Evolutionary conservation across 2,888 invertebrate species (phyloP), one percentile per base, ranked within the genome.

Genomic region (Drosophila anceps): DNA sequence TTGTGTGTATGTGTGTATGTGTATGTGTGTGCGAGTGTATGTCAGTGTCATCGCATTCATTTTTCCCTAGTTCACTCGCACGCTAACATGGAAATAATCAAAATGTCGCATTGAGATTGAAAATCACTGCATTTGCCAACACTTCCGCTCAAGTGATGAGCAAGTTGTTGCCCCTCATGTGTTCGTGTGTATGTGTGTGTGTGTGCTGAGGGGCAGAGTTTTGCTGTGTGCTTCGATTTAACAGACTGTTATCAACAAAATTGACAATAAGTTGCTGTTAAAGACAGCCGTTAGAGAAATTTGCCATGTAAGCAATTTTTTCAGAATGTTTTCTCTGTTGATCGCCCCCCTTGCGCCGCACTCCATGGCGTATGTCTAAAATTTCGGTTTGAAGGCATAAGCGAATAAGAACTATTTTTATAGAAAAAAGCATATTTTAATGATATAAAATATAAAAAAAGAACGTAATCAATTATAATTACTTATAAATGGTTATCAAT

Each of bases 181-280:
- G 39, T 41, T 20, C 48, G 37, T 51, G 33, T 71, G 29, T 65
- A 33, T 48, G 35, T 55, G 33, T 54, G 33, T 67, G 41, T 33
- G 53, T 58, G 44, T 60, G 18, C 20, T 4, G 50, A 31, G 10
- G 24, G 29, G 29, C 29, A 50, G 31, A 10, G 29, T 18, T 6
- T 6, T 12, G 20, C 33, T 37, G 48, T 65, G 46, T 41, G 69
- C 44, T 50, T 54, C 61, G 70, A 71, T 58, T 72, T 77, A 73
- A 68, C 73, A 73, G 82, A 77, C 57, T 88, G 85, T 88, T 84
- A 84, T 85, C 90, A 88, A 77, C 77, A 80, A 90, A 85, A 90
- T 90, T 89, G 82, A 87, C 88, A 84, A 84, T 89, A 88, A 84
- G 90, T 81, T 88, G 84, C 86, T 90, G 90, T 90, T 88, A 88